Conservation (phyloP, 2,113 vertebrate genomes). For the Puntigrus tetrazona region DNA sequence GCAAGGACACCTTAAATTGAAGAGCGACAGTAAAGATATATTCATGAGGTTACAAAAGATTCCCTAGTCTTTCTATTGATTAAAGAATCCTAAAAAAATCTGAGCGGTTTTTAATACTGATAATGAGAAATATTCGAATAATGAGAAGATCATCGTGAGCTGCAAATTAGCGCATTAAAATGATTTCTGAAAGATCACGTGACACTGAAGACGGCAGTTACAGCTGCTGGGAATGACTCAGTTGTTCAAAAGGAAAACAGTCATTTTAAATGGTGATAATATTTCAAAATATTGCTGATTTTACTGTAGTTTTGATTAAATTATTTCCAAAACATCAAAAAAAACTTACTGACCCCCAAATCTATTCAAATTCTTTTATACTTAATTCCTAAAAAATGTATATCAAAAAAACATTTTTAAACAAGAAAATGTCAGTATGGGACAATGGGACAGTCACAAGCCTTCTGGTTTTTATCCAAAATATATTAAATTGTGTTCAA, state of each 20-base stretch:
- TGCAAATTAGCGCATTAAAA: neutral
- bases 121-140: neutral
- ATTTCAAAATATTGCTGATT: neutral
- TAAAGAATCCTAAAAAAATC: neutral
- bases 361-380: neutral
- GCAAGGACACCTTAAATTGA: neutral
- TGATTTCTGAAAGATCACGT: neutral
- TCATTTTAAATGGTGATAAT: neutral
- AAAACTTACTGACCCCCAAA: neutral
- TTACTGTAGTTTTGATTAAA: neutral
- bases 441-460: no score
- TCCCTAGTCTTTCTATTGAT: neutral
- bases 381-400: neutral
- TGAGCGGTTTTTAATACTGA: neutral
- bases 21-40: neutral
- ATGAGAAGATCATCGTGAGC: neutral
- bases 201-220: neutral
- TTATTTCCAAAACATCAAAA: neutral
- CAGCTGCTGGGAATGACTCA: neutral
- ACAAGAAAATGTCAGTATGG: no score
- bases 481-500: no score
- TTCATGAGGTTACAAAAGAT: neutral
- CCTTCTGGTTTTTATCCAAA: no score
- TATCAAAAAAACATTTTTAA: no score
- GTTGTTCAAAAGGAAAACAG: neutral